A percentile compares a stretch with the other conserved stretches of the same genome.
Evolutionary conservation across 1,140 invertebrate species (phyloP).

Genomic region (Lasioglossum albipes): DNA sequence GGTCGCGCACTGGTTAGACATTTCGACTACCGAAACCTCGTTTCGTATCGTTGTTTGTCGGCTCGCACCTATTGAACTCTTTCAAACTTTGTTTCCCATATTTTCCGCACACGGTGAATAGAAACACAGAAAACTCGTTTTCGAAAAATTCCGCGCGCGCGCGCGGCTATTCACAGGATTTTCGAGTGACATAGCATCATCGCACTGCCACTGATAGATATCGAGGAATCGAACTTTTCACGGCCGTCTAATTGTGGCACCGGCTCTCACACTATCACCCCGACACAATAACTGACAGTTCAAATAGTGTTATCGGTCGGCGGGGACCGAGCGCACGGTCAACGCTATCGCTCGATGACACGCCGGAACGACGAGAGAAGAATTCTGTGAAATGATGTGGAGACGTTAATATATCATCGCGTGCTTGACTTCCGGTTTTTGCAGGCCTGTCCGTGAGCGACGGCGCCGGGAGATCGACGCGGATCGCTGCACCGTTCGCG

Average conservation of each 20-base stretch:
- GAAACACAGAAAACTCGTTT: too few species aligned
- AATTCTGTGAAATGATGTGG: slow-evolving; percentile 1
- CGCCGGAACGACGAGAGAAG: slow-evolving; percentile 1
- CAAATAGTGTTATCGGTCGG: slow-evolving; percentile 40
- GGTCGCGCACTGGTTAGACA: too few species aligned
- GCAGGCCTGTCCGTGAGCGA: background rate
- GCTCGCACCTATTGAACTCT: too few species aligned
- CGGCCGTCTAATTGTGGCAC: slow-evolving; percentile 23
- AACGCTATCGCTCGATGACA: slow-evolving; percentile 24
- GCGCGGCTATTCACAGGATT: too few species aligned
- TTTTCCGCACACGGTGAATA: too few species aligned
- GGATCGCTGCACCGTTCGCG: background rate
- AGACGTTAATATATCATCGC: slow-evolving; percentile 22
- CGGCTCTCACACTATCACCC: slow-evolving; percentile 8
- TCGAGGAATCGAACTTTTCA: background rate
- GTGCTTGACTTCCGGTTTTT: slow-evolving; percentile 20
- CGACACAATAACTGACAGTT: slow-evolving; percentile 17
- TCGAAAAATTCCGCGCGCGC: too few species aligned
- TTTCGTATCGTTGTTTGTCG: too few species aligned
- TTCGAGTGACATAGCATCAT: too few species aligned
- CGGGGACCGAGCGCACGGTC: background rate
- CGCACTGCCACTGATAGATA: too few species aligned
- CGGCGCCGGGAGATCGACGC: background rate
- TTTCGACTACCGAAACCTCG: too few species aligned
- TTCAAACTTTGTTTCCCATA: too few species aligned